Evolutionary conservation across 2,888 invertebrate species (phyloP).

Genomic region (Pristionchus mayeri): DNA sequence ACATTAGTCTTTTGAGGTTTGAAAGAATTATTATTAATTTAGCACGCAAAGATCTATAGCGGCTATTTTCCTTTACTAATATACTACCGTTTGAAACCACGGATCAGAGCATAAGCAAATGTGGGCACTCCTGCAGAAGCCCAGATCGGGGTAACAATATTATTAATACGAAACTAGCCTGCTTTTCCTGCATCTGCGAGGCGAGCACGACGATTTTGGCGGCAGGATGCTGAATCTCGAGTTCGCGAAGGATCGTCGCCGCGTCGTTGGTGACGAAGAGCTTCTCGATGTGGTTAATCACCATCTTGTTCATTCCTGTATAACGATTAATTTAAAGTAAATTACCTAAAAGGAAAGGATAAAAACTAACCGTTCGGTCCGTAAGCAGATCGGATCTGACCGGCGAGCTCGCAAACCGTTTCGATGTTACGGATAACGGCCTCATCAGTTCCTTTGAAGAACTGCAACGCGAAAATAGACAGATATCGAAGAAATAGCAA

Average conservation of each 20-base stretch:
- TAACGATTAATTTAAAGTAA: not conserved
- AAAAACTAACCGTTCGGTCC: conserved; percentile 92
- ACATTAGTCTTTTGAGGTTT: no score
- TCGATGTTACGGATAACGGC: conserved; percentile 93
- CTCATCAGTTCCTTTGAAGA: conserved; percentile 94
- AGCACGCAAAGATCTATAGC: no score
- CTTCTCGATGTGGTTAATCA: conserved; percentile 98
- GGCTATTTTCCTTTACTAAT: no score
- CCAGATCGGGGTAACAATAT: not conserved
- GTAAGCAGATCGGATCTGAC: conserved; percentile 93
- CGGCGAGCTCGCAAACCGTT: conserved; percentile 95
- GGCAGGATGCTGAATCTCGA: conserved; percentile 93
- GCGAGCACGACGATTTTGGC: conserved; percentile 95
- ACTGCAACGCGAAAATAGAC: conserved; percentile 78
- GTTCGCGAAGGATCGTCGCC: conserved; percentile 88
- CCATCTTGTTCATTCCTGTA: conserved; percentile 90
- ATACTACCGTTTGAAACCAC: no score
- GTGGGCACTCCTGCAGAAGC: no score
- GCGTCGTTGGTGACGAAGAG: conserved; percentile 99
- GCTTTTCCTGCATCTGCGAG: conserved; percentile 93
- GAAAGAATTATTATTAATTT: no score
- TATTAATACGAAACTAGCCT: conserved; percentile 50
- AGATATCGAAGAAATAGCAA: not conserved
- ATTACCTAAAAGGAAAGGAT: not conserved
- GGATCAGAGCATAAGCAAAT: no score